A percentile compares a stretch with the other conserved stretches of the same genome.
phyloP scores from a whole-genome alignment of 2,797 vertebrate species.

The Aselliscus stoliczkanus region DNA sequence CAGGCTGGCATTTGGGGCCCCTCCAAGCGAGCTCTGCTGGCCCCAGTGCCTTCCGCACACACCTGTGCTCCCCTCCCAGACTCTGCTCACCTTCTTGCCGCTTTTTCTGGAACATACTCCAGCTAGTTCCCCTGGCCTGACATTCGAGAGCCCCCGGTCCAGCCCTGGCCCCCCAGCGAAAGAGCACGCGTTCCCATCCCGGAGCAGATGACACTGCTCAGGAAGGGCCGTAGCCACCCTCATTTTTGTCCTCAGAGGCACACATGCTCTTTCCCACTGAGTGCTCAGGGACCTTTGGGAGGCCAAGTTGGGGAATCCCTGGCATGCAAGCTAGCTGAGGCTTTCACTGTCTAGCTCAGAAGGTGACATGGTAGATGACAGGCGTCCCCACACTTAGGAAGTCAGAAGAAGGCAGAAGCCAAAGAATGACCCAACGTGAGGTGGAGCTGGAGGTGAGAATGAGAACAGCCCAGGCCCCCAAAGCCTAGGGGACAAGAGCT shows the following conservation, averaged over 20 bases:
- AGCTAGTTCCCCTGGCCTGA: not conserved
- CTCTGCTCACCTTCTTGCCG: rapidly evolving
- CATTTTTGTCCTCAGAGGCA: too few species aligned
- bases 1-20: not conserved
- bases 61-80: not conserved
- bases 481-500: too few species aligned
- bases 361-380: too few species aligned
- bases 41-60: not conserved
- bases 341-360: not conserved
- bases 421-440: not conserved
- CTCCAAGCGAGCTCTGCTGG: not conserved
- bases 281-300: not conserved
- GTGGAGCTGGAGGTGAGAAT: too few species aligned
- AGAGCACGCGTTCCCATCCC: not conserved
- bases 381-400: too few species aligned
- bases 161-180: not conserved
- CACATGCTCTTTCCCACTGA: too few species aligned
- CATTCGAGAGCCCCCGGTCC: rapidly evolving
- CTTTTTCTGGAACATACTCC: not conserved
- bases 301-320: too few species aligned
- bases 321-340: not conserved
- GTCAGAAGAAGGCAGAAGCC: not conserved
- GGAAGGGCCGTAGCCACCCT: not conserved
- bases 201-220: too few species aligned
- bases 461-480: too few species aligned